Conservation (phyloP, 2,797 vertebrate species). For the Potorous gilbertii region DNA sequence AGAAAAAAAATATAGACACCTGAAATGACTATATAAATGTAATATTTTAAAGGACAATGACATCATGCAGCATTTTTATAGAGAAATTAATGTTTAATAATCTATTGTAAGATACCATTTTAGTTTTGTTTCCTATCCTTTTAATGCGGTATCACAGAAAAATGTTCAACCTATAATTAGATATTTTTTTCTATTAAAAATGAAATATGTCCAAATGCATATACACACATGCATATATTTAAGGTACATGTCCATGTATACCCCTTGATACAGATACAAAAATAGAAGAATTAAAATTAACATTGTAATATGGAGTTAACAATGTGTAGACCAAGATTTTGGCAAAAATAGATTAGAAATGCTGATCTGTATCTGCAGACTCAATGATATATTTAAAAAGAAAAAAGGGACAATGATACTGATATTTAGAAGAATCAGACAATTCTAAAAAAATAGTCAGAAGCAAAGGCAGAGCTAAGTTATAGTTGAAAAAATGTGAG, state of each 20-base stretch:
- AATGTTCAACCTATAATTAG: background rate
- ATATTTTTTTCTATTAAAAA: background rate
- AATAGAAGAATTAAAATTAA: background rate
- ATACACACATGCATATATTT: background rate
- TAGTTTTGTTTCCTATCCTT: background rate
- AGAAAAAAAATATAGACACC: slow-evolving; percentile 22
- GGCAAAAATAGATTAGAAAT: background rate
- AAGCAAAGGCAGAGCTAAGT: background rate
- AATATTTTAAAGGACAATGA: slow-evolving; percentile 29
- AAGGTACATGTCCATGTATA: background rate
- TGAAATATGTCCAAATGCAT: background rate
- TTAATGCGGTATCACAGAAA: background rate
- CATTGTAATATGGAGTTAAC: background rate
- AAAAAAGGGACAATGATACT: background rate
- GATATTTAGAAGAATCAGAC: background rate
- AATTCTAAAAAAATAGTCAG: background rate
- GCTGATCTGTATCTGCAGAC: background rate
- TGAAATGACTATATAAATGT: slow-evolving; percentile 24
- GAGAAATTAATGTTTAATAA: slow-evolving; percentile 15
- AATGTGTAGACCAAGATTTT: background rate
- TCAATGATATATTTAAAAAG: slow-evolving; percentile 8
- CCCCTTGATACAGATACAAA: background rate
- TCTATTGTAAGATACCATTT: slow-evolving; percentile 25
- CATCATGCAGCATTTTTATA: background rate
- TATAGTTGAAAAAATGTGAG: background rate